These are phyloP conservation scores for Rhopalosiphum nymphaeae DNA, from an alignment of 2,888 invertebrate genomes.

Conservation along the genomic window DNA sequence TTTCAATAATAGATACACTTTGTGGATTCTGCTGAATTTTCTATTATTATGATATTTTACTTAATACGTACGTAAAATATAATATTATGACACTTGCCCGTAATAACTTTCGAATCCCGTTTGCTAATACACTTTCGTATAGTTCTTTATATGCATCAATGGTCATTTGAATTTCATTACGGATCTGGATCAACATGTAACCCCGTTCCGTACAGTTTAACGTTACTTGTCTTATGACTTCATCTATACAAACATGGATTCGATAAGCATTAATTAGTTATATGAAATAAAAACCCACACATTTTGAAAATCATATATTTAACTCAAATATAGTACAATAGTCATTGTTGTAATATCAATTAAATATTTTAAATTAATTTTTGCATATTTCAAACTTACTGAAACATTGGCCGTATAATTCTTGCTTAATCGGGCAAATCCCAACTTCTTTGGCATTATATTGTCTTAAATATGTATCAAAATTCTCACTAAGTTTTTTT, in stretches of 20 bases:
- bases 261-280: neutral
- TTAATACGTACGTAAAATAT: neutral
- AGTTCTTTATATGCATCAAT: slow-evolving; percentile 96
- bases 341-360: neutral
- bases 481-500: slow-evolving; percentile 93
- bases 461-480: slow-evolving; percentile 90
- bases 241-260: slow-evolving; percentile 48
- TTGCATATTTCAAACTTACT: slow-evolving; percentile 72
- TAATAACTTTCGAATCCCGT: slow-evolving; percentile 89
- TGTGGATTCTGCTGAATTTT: neutral
- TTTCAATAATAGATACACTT: neutral
- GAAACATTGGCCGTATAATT: slow-evolving; percentile 95
- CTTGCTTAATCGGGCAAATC: slow-evolving; percentile 92
- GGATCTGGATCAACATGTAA: slow-evolving; percentile 86
- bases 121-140: slow-evolving; percentile 97
- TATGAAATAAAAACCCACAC: neutral
- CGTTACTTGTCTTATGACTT: slow-evolving; percentile 92
- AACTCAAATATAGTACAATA: neutral
- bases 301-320: neutral
- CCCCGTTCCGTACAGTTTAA: slow-evolving; percentile 97
- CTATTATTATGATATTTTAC: neutral
- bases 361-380: neutral
- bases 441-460: slow-evolving; percentile 95
- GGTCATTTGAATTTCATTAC: slow-evolving; percentile 96
- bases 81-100: neutral